Conservation (phyloP, 2,797 vertebrate genomes). For the Melanotaenia nigrans region DNA sequence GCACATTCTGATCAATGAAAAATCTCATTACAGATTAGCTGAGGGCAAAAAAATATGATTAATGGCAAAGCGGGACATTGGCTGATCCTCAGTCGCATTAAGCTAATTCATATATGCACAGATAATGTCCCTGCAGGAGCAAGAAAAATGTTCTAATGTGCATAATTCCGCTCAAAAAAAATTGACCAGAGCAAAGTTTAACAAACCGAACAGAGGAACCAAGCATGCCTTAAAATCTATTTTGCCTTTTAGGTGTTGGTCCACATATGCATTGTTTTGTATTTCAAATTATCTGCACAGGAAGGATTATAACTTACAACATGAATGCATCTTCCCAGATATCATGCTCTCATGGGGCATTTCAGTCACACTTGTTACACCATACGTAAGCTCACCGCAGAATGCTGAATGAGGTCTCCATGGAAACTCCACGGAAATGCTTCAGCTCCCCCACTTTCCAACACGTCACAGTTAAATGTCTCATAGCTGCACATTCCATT, state of each 20-base stretch:
- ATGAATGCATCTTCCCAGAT: neutral
- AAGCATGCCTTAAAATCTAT: slow-evolving; percentile 8
- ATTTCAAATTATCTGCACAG: neutral
- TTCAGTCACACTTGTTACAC: slow-evolving; percentile 21
- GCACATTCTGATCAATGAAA: slow-evolving; percentile 59
- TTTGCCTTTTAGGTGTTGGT: neutral
- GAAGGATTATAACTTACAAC: neutral
- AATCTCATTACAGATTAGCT: slow-evolving; percentile 71
- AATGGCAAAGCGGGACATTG: slow-evolving; percentile 44
- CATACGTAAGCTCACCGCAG: slow-evolving; percentile 19
- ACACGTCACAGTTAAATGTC: slow-evolving; percentile 32
- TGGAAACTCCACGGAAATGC: slow-evolving; percentile 31
- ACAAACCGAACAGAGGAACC: neutral
- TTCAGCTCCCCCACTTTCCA: slow-evolving; percentile 22
- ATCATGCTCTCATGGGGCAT: slow-evolving; percentile 6
- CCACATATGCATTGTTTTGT: neutral
- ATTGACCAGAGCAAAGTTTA: slow-evolving; percentile 6
- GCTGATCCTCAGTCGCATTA: slow-evolving; percentile 45
- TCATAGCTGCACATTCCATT: slow-evolving; percentile 41
- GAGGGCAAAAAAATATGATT: slow-evolving; percentile 55
- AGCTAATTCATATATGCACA: slow-evolving; percentile 17
- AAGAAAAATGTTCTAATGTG: slow-evolving; percentile 36
- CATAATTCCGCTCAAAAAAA: slow-evolving; percentile 1
- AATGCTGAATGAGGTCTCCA: slow-evolving; percentile 54
- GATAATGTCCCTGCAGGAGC: slow-evolving; percentile 48